Evolutionary conservation across 1,140 invertebrate genomes (phyloP), one percentile per base, ranked within the genome.

Genomic region (Bombus confusus): DNA sequence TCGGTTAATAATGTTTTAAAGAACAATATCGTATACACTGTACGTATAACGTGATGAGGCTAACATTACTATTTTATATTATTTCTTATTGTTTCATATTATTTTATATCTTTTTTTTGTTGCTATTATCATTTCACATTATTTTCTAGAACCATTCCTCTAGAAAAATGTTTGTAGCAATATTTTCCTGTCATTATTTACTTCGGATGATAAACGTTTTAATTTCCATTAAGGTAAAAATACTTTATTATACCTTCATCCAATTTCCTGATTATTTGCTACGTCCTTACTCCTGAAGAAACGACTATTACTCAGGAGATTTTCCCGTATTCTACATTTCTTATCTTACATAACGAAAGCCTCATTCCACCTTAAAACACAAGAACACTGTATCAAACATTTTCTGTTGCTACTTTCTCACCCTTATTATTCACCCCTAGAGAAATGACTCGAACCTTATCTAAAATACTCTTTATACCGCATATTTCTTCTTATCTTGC

Each of bases 371-470:
- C 28, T 74, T 57, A 37, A 25, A 52, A 52, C 22, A 57, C 12
- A 34, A 52, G 43, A 52, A 57, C 31, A 22, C 31, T 37, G 31
- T 57, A 75, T 75, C 47, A 75, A 57, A 75, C 73, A 75, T 12
- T 15, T 57, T 25, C 25, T 34, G 22, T 37, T 37, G 25, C 31
- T 22, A 75, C 22, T 25, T 52, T 75, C 73, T 34, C 73, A 57
- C 73, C 73, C 73, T 57, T 57, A 37, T 75, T 75, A 75, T 75
- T 75, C 73, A 75, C 47, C 73, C 73, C 73, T 28, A 25, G 31
- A 75, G 47, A 57, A 75, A 75, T 57, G 18, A 57, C 47, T 25
- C 15, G 31, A 37, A 25, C 25, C 22, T 57, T 75, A 52, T 75
- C 47, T 74, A 34, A 12, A 75, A 57, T 22, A 75, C 57, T 75